A percentile compares a stretch with the other conserved stretches of the same genome.
Conservation (phyloP, 2,888 invertebrate species). For the Eristalis tenax region DNA sequence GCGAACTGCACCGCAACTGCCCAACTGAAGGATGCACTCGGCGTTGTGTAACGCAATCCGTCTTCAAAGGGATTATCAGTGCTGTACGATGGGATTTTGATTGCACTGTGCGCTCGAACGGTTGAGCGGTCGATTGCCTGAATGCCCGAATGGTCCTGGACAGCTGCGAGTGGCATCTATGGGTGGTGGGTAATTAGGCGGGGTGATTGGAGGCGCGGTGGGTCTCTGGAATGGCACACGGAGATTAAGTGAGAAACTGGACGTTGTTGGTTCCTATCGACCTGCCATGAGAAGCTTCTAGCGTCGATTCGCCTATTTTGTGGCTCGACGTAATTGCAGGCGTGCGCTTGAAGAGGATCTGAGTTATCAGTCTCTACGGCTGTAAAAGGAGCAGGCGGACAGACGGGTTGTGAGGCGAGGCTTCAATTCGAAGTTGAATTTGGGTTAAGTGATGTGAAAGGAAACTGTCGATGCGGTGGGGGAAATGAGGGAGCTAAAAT, state of each 20-base stretch:
- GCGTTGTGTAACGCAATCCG: conserved; percentile 56
- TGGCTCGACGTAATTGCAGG: not conserved
- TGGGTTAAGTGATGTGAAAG: no score
- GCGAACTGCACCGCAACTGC: conserved; percentile 23
- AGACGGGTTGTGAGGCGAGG: no score
- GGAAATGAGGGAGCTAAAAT: no score
- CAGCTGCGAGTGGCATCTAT: not conserved
- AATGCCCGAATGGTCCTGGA: not conserved
- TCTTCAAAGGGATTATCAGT: conserved; percentile 61
- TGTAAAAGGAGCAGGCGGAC: no score
- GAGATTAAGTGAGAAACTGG: not conserved
- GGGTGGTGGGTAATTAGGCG: not conserved
- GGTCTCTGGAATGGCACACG: not conserved
- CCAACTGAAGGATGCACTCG: conserved; percentile 2
- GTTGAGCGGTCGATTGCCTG: not conserved
- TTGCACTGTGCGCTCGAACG: not conserved
- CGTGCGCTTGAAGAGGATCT: no score
- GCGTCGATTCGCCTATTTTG: not conserved
- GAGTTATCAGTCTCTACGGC: no score
- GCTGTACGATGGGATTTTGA: not conserved
- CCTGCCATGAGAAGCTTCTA: not conserved
- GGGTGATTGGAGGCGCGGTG: not conserved
- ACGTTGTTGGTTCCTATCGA: not conserved
- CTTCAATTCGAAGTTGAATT: no score
- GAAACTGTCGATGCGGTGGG: no score